These are phyloP conservation scores for Linnaemya vulpina DNA, from an alignment of 2,888 invertebrate species.

Conservation along the genomic window DNA sequence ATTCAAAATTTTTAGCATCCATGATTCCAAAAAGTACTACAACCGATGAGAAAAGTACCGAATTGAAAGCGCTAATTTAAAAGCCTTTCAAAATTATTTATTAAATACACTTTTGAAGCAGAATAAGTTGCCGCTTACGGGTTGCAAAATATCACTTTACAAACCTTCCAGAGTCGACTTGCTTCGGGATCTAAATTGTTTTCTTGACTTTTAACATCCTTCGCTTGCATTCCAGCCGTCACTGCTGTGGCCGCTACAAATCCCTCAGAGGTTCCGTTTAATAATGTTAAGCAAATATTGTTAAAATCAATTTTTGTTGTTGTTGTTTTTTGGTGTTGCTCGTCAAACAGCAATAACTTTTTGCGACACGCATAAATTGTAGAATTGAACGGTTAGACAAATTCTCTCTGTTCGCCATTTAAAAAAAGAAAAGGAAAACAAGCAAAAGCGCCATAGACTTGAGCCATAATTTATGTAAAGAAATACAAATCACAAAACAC, in stretches of 20 bases:
- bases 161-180: no score
- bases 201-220: no score
- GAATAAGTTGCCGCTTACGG: no score
- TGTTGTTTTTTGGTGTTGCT: neutral
- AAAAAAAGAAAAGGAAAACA: neutral
- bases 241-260: neutral
- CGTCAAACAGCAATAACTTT: constrained; percentile 40
- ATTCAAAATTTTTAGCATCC: no score
- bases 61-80: no score
- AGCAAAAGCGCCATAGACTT: constrained; percentile 38
- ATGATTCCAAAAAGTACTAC: no score
- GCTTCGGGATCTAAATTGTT: neutral
- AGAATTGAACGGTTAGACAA: constrained; percentile 57
- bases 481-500: constrained; percentile 68
- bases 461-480: constrained; percentile 62
- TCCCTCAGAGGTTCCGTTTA: constrained; percentile 49
- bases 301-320: neutral
- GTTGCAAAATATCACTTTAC: neutral
- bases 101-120: no score
- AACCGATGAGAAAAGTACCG: no score
- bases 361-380: constrained; percentile 58
- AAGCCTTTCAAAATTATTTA: no score
- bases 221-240: neutral
- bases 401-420: neutral
- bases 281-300: constrained; percentile 46